phyloP scores from a whole-genome alignment of 92 coral and sea anemone species.

The Bergia puertoricense region DNA sequence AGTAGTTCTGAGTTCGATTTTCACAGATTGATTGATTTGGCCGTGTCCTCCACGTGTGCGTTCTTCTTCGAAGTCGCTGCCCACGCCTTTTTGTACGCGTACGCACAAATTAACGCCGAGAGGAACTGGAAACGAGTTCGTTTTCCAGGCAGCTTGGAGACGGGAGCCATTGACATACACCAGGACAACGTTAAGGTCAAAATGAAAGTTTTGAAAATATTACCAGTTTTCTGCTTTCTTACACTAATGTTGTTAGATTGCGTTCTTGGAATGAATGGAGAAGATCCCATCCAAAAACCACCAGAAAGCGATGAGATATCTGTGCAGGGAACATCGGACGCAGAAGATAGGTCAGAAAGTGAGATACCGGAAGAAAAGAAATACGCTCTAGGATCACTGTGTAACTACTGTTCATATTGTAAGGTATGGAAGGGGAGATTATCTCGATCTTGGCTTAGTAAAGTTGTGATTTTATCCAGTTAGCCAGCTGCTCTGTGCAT shows the following conservation, averaged over 20 bases:
- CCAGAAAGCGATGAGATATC: neutral
- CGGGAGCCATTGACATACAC: no score
- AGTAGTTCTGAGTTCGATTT: no score
- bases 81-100: no score
- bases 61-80: no score
- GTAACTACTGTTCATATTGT: slow-evolving; percentile 87
- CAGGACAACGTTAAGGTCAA: neutral
- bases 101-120: no score
- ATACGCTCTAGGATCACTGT: slow-evolving; percentile 78
- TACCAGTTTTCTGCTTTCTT: neutral
- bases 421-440: slow-evolving; percentile 64
- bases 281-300: slow-evolving; percentile 21
- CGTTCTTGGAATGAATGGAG: neutral
- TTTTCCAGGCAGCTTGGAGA: no score
- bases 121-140: no score
- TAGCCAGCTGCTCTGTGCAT: neutral
- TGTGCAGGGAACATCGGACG: slow-evolving; percentile 31
- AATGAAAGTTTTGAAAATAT: slow-evolving; percentile 13
- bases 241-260: neutral
- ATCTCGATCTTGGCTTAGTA: neutral
- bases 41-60: no score
- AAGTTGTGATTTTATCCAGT: neutral
- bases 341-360: slow-evolving; percentile 41
- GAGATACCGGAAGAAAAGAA: slow-evolving; percentile 48
- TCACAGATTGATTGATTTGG: no score